phyloP scores from a whole-genome alignment of 2,113 vertebrate genomes.

The Delphinus delphis region DNA sequence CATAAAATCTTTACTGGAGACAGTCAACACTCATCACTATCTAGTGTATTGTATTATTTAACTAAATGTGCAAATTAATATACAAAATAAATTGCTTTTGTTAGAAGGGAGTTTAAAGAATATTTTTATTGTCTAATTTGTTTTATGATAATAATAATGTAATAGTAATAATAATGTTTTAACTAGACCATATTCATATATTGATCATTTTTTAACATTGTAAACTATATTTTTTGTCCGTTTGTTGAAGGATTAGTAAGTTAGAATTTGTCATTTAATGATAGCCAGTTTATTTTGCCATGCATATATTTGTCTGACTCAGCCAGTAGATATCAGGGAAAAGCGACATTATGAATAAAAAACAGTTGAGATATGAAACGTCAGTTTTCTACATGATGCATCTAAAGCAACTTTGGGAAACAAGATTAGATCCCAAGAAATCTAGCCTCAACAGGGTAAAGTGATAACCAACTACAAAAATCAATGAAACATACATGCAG shows the following conservation, averaged over 20 bases:
- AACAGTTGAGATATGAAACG: not conserved
- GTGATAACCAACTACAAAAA: not conserved
- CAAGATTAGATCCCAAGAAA: not conserved
- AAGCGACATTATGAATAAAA: constrained; percentile 31
- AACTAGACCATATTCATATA: not conserved
- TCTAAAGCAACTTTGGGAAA: not conserved
- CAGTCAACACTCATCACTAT: not conserved
- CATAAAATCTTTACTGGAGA: not conserved
- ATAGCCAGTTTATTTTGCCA: not conserved
- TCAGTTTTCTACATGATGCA: not conserved
- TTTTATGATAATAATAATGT: not conserved
- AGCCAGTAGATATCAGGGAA: not conserved
- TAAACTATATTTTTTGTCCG: not conserved
- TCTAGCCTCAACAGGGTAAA: not conserved
- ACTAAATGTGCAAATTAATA: constrained; percentile 4
- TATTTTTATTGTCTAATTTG: not conserved
- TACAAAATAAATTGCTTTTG: not conserved
- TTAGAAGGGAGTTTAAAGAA: constrained; percentile 6
- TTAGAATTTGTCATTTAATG: constrained; percentile 26
- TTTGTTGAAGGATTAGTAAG: not conserved
- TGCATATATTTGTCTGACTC: not conserved
- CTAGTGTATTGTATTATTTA: not conserved
- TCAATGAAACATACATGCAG: not conserved
- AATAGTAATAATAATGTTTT: not conserved
- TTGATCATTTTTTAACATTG: not conserved